Evolutionary conservation across 64 coral and sea anemone species (phyloP), one percentile per base, ranked within the genome.

Genomic region (Pocillopora damicornis): DNA sequence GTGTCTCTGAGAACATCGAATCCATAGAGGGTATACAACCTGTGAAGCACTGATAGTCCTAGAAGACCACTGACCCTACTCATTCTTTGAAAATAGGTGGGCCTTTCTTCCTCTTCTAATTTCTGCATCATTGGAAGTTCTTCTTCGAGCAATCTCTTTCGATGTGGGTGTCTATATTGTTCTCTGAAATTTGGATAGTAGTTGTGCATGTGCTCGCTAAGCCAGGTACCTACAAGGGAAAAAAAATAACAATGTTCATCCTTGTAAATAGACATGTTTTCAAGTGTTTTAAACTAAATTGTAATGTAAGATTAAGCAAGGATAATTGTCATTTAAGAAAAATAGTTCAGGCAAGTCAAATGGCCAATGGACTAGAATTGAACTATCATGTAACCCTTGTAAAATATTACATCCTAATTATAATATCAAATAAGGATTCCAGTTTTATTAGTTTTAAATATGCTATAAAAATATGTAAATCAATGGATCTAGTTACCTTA

Each of bases 31-130:
- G 37, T n/a, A 87, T 74, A 76, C 51, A 87, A 25, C 38, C 85
- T 58, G 60, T 87, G 73, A 75, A 87, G 58, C 3, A 22, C 25
- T 58, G 72, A 76, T 59, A 87, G 30, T 9, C 85, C 85, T 0
- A 35, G 2, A 0, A 74, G 58, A 11, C 85, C 85, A 74, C 5
- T 36, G 2, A 76, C 71, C 23, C 34, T 87, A 15, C 67, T 75
- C 15, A 59, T 86, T 14, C 38, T 86, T 74, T 68, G 20, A 8
- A 73, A 74, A 73, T 74, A 73, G 26, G 85, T 74, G 11, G 72
- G 66, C 9, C 85, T 73, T 75, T 87, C 85, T 23, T 87, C 85
- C 35, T 87, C 10, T 74, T 87, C 72, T 59, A 87, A 16, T 74
- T 13, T 4, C 58, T 60, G 75, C 85, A 87, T 87, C 58, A 75